Conservation (phyloP, 2,888 invertebrate genomes). For the Cremastinae sp. region DNA sequence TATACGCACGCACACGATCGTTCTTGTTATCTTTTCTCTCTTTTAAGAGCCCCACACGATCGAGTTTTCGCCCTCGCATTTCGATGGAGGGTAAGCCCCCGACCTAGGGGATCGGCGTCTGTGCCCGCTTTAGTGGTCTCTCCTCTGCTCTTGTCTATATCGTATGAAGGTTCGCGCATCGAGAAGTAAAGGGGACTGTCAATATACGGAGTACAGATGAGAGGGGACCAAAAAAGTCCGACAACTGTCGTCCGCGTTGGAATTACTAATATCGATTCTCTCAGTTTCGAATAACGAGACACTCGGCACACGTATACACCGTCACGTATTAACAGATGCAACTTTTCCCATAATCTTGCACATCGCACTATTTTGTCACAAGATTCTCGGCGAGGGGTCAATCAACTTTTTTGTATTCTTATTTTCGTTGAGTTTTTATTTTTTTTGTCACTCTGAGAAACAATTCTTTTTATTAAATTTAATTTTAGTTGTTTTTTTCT, state of each 20-base stretch:
- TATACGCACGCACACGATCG: background rate
- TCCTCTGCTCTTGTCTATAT: constrained; percentile 22
- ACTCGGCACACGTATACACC: background rate
- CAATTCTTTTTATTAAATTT: no score
- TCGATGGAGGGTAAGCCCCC: constrained; percentile 7
- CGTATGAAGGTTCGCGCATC: constrained; percentile 35
- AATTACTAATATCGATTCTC: constrained; percentile 60
- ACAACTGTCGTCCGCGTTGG: constrained; percentile 58
- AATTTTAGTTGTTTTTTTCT: no score
- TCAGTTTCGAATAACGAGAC: constrained; percentile 13
- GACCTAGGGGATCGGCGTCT: constrained; percentile 42
- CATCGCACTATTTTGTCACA: constrained; percentile 41
- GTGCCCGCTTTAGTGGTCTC: constrained; percentile 45
- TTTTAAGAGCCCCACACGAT: constrained; percentile 2
- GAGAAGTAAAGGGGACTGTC: constrained; percentile 25
- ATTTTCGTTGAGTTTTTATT: no score
- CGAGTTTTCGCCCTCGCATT: constrained; percentile 36
- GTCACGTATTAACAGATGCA: constrained; percentile 29
- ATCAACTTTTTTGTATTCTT: background rate
- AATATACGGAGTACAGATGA: background rate
- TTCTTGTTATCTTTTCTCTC: background rate
- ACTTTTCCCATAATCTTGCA: constrained; percentile 7
- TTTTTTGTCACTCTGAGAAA: constrained; percentile 3
- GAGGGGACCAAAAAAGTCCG: constrained; percentile 5
- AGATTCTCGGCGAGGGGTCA: background rate